Evolutionary conservation across 1,140 invertebrate genomes (phyloP).

Genomic region (Calosoma granatense): DNA sequence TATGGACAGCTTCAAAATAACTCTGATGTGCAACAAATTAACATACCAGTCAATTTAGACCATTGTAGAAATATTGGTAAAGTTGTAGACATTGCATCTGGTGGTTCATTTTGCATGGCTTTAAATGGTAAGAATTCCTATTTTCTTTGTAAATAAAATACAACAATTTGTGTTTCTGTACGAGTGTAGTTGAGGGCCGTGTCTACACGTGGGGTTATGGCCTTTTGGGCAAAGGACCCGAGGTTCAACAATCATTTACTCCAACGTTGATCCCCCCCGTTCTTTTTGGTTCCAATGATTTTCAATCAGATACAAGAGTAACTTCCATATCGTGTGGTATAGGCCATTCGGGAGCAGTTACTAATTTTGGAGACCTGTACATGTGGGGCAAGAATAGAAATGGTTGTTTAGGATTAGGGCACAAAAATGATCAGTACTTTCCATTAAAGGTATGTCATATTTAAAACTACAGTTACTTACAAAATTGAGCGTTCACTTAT

Average conservation of each 20-base stretch:
- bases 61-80: slow-evolving; percentile 54
- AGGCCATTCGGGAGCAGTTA: slow-evolving; percentile 70
- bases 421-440: slow-evolving; percentile 73
- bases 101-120: slow-evolving; percentile 77
- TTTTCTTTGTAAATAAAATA: slow-evolving; percentile 9
- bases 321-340: slow-evolving; percentile 61
- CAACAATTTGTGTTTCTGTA: slow-evolving; percentile 13
- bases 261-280: slow-evolving; percentile 66
- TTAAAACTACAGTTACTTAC: slow-evolving; percentile 11
- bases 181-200: slow-evolving; percentile 63
- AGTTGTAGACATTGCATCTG: slow-evolving; percentile 71
- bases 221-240: slow-evolving; percentile 77
- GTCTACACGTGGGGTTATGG: slow-evolving; percentile 92
- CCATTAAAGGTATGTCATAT: slow-evolving; percentile 60
- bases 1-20: slow-evolving; percentile 67
- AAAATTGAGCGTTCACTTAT: slow-evolving; percentile 5
- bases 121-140: slow-evolving; percentile 62
- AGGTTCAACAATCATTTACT: slow-evolving; percentile 47
- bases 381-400: slow-evolving; percentile 83
- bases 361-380: slow-evolving; percentile 68
- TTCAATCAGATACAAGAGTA: slow-evolving; percentile 58
- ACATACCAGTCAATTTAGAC: slow-evolving; percentile 56
- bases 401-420: slow-evolving; percentile 73
- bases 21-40: slow-evolving; percentile 47
- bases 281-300: slow-evolving; percentile 78